Base-by-base conservation (phyloP, 2,888 invertebrate genomes). In the Zele albiditarsus region DNA sequence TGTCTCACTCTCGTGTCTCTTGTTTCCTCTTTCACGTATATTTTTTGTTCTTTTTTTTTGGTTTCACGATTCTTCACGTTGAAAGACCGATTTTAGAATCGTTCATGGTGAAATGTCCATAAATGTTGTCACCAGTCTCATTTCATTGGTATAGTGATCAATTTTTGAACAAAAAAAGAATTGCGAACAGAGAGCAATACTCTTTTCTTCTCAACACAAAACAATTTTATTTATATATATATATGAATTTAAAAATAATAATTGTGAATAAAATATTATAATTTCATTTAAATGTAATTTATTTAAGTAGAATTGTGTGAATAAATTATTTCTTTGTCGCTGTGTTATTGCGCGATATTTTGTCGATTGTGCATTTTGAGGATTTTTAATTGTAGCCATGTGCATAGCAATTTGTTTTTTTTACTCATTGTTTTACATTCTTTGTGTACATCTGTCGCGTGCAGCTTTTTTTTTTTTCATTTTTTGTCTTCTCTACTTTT, bases 61-160 rank as follows among this genome's bases (percentile, higher is more conserved):
- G 23, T n/a, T 42, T 5, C 58, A 60, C n/a, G 23, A 31, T 66
- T 46, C 67, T 62, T 68, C 63, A 63, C 58, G 77, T 70, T 72
- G 72, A 74, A 77, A 72, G 69, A 74, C 74, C 69, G 74, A 77
- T 74, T 77, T 72, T 65, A 72, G 31, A 69, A 58, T 69, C 69
- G 38, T 60, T 60, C 60, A 60, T 28, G 25, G 27, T 60, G n/a
- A 60, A 60, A 27, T 60, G 12, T 60, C 20, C 20, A 53, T 20
- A 20, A 20, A 20, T 53, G 53, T 53, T 53, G 53, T 53, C 53
- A 20, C 20, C 53, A 53, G n/a, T 53, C 53, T 20, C 5, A 53
- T 53, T 20, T 53, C 20, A 53, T 53, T 53, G 53, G 53, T 20
- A 53, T 53, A n/a, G 20, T 53, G 53, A 53, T 53, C 53, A 53